Evolutionary conservation across 2,113 vertebrate genomes (phyloP).

Genomic region (Pomatorhinus ruficollis): DNA sequence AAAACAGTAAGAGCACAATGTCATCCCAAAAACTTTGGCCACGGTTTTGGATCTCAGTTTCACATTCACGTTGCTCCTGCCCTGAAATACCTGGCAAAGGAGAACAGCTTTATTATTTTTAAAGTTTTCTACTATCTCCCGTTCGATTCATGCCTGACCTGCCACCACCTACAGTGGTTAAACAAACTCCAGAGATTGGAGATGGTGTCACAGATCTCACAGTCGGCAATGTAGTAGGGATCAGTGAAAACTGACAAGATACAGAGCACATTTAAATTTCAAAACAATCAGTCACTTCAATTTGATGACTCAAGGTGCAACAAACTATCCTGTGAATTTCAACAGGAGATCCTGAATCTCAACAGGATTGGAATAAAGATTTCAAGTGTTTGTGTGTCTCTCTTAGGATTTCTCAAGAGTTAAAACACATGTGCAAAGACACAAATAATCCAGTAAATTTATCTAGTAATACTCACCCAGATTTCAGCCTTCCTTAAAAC

Average conservation of each 20-base stretch:
- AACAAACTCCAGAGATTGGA: not conserved
- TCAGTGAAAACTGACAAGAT: not conserved
- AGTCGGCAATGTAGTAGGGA: not conserved
- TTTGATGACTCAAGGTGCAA: not conserved
- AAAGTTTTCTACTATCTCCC: not conserved
- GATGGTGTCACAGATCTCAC: not conserved
- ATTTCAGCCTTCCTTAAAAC: not conserved
- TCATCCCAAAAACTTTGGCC: not conserved
- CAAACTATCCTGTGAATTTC: not conserved
- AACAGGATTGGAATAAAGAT: not conserved
- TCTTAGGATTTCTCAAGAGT: not conserved
- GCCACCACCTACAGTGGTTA: not conserved
- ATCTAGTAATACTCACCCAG: not conserved
- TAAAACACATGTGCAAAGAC: not conserved
- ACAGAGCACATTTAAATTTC: not conserved
- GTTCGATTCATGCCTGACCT: not conserved
- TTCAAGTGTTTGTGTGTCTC: not conserved
- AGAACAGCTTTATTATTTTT: not conserved
- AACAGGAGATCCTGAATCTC: not conserved
- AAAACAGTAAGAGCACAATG: slow-evolving; percentile 32
- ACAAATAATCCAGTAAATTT: not conserved
- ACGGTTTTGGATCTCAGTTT: not conserved
- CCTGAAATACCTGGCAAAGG: not conserved
- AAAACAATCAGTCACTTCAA: not conserved
- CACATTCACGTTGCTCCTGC: not conserved